Evolutionary conservation across 2,888 invertebrate genomes (phyloP).

Genomic region (Oasisia sp.): DNA sequence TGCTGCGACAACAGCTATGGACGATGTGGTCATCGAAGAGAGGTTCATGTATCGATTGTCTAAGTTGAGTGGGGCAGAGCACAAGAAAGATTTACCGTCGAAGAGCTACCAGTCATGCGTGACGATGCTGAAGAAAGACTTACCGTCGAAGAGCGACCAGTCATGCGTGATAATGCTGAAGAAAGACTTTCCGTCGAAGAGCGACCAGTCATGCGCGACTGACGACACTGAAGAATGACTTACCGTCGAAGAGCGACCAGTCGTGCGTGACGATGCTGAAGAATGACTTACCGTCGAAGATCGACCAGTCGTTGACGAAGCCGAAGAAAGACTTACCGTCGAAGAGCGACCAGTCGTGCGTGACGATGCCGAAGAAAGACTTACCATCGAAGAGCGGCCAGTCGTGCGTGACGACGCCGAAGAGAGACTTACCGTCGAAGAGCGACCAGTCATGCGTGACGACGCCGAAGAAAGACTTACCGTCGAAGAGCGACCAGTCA

Average conservation of each 20-base stretch:
- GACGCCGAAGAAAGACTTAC: slow-evolving; percentile 21
- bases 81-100: too few species aligned
- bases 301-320: not conserved
- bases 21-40: too few species aligned
- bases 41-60: too few species aligned
- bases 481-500: slow-evolving; percentile 30
- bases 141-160: slow-evolving; percentile 32
- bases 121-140: not conserved
- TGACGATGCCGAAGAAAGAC: slow-evolving; percentile 29
- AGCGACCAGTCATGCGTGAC: not conserved
- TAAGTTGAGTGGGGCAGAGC: too few species aligned
- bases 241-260: slow-evolving; percentile 32
- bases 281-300: too few species aligned
- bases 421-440: slow-evolving; percentile 24
- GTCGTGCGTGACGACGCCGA: not conserved
- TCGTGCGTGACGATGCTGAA: slow-evolving; percentile 27
- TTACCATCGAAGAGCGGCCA: not conserved
- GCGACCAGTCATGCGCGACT: not conserved
- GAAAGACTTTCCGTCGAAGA: too few species aligned
- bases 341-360: slow-evolving; percentile 30
- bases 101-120: not conserved
- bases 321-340: slow-evolving; percentile 25
- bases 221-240: not conserved
- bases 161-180: slow-evolving; percentile 28
- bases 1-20: too few species aligned